These are phyloP conservation scores for Formica aserva DNA, from an alignment of 2,888 invertebrate species.

Conservation along the genomic window DNA sequence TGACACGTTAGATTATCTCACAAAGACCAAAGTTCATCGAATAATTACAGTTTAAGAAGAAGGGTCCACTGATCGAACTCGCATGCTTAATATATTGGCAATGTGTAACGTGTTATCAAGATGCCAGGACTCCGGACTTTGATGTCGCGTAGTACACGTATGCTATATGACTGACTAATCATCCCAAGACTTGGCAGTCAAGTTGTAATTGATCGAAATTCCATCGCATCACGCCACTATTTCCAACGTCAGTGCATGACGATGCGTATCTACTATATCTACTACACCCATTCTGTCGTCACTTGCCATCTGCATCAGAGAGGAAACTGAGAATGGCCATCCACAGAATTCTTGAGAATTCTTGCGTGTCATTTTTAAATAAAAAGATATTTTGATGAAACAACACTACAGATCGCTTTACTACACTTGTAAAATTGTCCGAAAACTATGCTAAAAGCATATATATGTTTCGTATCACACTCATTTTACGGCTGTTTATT, in stretches of 20 bases:
- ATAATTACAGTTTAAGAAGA: conserved; percentile 3
- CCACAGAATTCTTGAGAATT: too few relatives aligned
- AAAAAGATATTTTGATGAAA: too few relatives aligned
- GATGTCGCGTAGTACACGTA: conserved; percentile 26
- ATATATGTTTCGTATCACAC: too few relatives aligned
- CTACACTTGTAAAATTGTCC: too few relatives aligned
- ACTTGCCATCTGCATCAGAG: background rate
- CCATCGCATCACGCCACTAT: conserved; percentile 77
- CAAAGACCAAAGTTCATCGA: conserved; percentile 49
- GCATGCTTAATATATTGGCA: conserved; percentile 4
- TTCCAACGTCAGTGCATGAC: conserved; percentile 68
- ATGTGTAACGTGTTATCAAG: conserved; percentile 40
- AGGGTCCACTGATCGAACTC: conserved; percentile 37
- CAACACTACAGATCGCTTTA: too few relatives aligned
- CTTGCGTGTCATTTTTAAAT: too few relatives aligned
- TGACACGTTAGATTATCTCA: background rate
- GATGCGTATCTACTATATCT: conserved; percentile 10
- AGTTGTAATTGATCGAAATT: conserved; percentile 79
- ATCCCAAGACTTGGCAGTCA: conserved; percentile 71
- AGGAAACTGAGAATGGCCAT: too few relatives aligned
- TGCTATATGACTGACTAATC: conserved; percentile 48
- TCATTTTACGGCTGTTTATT: too few relatives aligned
- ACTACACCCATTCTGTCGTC: background rate
- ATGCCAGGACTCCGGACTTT: conserved; percentile 16
- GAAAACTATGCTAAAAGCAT: too few relatives aligned